Evolutionary conservation across 1,140 invertebrate genomes (phyloP).

Genomic region (Muscidifurax raptorellus): DNA sequence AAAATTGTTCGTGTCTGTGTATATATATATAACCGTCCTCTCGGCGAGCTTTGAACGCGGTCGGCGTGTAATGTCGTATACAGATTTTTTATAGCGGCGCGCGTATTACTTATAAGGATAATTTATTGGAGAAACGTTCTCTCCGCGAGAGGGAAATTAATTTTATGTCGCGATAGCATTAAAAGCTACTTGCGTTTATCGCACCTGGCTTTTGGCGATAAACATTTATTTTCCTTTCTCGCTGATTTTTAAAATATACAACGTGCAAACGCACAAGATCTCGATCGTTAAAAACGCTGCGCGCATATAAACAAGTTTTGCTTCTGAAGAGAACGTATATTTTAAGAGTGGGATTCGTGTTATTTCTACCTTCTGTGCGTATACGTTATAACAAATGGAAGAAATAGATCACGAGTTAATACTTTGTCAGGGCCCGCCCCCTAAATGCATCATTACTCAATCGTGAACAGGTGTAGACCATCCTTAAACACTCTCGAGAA

Average conservation of each 20-base stretch:
- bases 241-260: neutral
- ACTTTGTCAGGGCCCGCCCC: neutral
- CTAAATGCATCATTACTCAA: neutral
- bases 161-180: conserved; percentile 16
- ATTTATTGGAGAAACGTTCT: conserved; percentile 20
- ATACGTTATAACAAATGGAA: neutral
- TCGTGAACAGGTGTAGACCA: neutral
- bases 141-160: conserved; percentile 33
- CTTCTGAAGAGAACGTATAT: too few relatives aligned
- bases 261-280: neutral
- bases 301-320: too few relatives aligned
- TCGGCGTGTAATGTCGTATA: conserved; percentile 23
- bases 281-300: too few relatives aligned
- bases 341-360: neutral
- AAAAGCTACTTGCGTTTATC: conserved; percentile 28
- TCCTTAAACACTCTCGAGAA: neutral
- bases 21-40: too few relatives aligned
- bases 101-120: conserved; percentile 35
- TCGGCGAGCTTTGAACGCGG: too few relatives aligned
- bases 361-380: neutral
- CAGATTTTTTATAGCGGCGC: conserved; percentile 2
- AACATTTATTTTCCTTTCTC: neutral
- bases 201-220: conserved; percentile 2
- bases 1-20: conserved; percentile 11
- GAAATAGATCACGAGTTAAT: neutral